A percentile compares a stretch with the other conserved stretches of the same genome.
phyloP scores from a whole-genome alignment of 2,888 invertebrate species.

The Acrobasis suavella region DNA sequence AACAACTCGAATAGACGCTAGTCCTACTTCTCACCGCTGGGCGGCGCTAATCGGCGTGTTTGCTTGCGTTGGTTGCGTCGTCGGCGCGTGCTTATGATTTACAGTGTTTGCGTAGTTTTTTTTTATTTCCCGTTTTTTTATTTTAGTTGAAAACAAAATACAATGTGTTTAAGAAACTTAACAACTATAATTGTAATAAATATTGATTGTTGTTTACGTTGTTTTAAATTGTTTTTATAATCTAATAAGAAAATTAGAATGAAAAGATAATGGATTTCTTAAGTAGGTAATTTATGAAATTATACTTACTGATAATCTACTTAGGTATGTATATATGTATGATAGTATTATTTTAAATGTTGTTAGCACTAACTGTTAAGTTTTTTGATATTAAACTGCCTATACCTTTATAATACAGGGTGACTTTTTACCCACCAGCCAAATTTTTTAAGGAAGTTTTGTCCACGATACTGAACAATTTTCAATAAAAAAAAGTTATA shows the following conservation, averaged over 20 bases:
- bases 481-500: too few relatives aligned
- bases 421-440: too few relatives aligned
- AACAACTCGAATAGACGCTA: slow-evolving; percentile 29
- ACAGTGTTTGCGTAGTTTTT: slow-evolving; percentile 26
- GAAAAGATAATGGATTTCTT: not conserved
- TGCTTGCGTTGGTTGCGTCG: slow-evolving; percentile 31
- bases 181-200: not conserved
- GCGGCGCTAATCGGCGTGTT: slow-evolving; percentile 53
- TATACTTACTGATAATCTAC: too few relatives aligned
- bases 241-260: not conserved
- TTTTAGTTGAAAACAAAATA: not conserved
- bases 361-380: too few relatives aligned
- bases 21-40: slow-evolving; percentile 53
- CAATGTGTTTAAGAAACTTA: not conserved
- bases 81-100: slow-evolving; percentile 30
- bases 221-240: not conserved
- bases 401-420: too few relatives aligned
- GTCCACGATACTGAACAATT: too few relatives aligned
- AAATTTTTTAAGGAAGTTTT: too few relatives aligned
- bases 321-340: too few relatives aligned
- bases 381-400: too few relatives aligned
- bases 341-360: too few relatives aligned
- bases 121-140: slow-evolving; percentile 11
- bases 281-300: too few relatives aligned
- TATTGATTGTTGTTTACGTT: not conserved